Evolutionary conservation across 1,140 invertebrate species (phyloP).

Genomic region (Drosophila bocqueti): DNA sequence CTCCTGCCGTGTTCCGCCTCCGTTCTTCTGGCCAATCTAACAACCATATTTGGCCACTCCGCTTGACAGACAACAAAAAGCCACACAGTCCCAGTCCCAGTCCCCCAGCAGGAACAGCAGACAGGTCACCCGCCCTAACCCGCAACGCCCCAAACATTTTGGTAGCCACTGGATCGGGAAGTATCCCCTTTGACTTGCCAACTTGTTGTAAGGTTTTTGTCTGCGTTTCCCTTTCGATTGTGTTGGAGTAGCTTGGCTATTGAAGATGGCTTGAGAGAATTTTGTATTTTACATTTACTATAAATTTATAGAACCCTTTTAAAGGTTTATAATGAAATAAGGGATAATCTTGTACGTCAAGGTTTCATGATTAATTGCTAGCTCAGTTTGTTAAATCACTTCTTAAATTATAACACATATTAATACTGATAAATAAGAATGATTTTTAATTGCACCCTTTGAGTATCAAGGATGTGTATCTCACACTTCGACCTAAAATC

Average conservation of each 20-base stretch:
- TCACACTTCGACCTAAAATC: too few species aligned
- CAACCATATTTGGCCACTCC: conserved; percentile 82
- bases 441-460: background rate
- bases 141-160: conserved; percentile 54
- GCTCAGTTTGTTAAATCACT: background rate
- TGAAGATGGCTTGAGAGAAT: background rate
- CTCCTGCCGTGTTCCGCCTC: conserved; percentile 41
- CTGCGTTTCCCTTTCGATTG: background rate
- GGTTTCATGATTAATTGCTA: background rate
- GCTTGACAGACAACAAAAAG: conserved; percentile 80
- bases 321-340: background rate
- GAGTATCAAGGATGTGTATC: background rate
- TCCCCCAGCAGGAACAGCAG: conserved; percentile 16
- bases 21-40: conserved; percentile 64
- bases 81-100: conserved; percentile 23
- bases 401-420: background rate
- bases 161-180: conserved; percentile 49
- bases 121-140: conserved; percentile 39
- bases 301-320: background rate
- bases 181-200: conserved; percentile 54
- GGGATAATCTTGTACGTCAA: background rate
- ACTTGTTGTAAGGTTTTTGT: conserved; percentile 54
- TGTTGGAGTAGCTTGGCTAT: background rate
- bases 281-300: background rate
- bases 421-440: background rate